Base-by-base conservation (phyloP, 2,888 invertebrate genomes). In the Helleia helle region DNA sequence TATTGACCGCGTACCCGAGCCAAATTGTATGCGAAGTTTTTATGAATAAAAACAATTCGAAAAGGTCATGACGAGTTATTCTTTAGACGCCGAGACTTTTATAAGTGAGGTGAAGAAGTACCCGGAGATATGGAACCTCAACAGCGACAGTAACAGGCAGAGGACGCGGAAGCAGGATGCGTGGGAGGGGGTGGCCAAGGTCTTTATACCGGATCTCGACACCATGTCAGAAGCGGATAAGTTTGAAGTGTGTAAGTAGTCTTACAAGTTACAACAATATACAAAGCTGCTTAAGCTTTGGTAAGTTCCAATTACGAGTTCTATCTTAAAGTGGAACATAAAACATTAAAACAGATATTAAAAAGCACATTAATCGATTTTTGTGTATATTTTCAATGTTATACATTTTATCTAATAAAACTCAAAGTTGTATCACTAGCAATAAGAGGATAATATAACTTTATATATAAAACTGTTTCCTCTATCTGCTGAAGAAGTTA, bases 51-150 rank as follows among this genome's bases (percentile, higher is more conserved):
- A 8, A 11, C 12, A 31, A 34, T 18, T 15, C 5, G 29, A n/a
- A 26, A 9, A n/a, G 29, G 4, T 5, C 14, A 58, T 55, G 57
- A 41, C 64, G 28, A 45, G 65, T 26, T 71, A 68, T 42, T 55
- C 61, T 22, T 50, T 71, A n/a, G 71, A 75, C 42, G 62, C 66
- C 0, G 75, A 76, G 46, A 47, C 50, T 39, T 77, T 80, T 48
- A 76, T 79, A 41, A 56, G 56, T 49, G 76, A 76, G 66, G 65
- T 80, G 51, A 58, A 68, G 54, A 75, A 70, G 40, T 57, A 63
- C 30, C 72, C 71, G 5, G 66, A 62, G 44, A 54, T 79, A 47
- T 80, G 79, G 79, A 62, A 75, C 46, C 41, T 62, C 17, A 61
- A 59, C 34, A 52, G 58, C 47, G 69, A 71, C 38, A 67, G 66